Percentiles rank a stretch among this genome's conserved stretches.
These are phyloP conservation scores for Pristionchus fissidentatus DNA, from an alignment of 2,888 invertebrate genomes.

Conservation along the genomic window DNA sequence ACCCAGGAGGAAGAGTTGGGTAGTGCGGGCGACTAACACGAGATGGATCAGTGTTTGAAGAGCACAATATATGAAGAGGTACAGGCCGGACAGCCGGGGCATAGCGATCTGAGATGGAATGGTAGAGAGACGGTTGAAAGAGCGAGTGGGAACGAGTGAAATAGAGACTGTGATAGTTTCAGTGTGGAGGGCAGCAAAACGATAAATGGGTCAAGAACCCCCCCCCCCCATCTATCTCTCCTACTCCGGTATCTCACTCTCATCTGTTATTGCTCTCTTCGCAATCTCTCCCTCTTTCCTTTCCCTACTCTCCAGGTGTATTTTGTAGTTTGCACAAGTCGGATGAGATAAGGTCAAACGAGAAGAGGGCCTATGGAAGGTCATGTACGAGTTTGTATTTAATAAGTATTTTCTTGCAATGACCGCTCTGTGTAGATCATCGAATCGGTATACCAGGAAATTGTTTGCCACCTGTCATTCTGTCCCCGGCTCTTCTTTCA, in stretches of 20 bases:
- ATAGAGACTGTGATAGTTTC: neutral
- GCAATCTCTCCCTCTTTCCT: neutral
- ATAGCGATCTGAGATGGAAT: neutral
- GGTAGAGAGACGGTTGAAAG: neutral
- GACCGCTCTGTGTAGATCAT: neutral
- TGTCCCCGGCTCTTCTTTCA: neutral
- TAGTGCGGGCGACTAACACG: constrained; percentile 1
- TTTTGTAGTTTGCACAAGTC: neutral
- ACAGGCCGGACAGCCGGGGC: constrained; percentile 32
- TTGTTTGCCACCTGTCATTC: neutral
- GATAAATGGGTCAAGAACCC: constrained; percentile 39
- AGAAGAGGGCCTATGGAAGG: neutral
- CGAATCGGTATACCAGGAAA: neutral
- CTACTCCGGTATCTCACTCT: constrained; percentile 22
- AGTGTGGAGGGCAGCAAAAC: neutral
- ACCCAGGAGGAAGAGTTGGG: neutral
- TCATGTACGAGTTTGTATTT: neutral
- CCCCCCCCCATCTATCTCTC: no score
- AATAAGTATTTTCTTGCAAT: neutral
- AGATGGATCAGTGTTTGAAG: constrained; percentile 36
- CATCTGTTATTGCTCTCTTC: constrained; percentile 21
- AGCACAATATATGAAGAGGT: constrained; percentile 43
- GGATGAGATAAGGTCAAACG: neutral
- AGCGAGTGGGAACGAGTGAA: neutral
- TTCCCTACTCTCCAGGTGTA: neutral